These are phyloP conservation scores for Phaethon lepturus DNA, from an alignment of 2,113 vertebrate species.

Conservation along the genomic window DNA sequence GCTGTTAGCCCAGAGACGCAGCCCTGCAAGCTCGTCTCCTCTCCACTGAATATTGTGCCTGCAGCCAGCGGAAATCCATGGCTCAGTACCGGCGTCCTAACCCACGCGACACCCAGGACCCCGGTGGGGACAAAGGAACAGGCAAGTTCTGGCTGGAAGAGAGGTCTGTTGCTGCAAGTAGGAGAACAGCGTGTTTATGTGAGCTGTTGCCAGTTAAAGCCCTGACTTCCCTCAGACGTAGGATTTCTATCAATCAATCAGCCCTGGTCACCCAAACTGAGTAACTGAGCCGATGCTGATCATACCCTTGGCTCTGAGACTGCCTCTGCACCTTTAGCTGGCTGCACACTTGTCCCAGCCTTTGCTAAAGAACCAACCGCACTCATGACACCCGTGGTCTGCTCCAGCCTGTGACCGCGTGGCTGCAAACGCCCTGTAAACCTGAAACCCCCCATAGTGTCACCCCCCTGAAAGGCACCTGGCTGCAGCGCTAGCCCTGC, in stretches of 20 bases:
- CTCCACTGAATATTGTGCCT: rapidly evolving
- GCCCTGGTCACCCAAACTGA: too few relatives aligned
- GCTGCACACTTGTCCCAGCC: not conserved
- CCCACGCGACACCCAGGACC: rapidly evolving
- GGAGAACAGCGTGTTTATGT: not conserved
- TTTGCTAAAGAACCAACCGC: not conserved
- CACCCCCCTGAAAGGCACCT: rapidly evolving
- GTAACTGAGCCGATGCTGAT: not conserved
- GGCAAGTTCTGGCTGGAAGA: not conserved
- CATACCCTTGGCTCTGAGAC: not conserved
- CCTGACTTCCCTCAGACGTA: too few relatives aligned
- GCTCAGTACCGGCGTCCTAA: not conserved
- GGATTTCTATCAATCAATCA: not conserved
- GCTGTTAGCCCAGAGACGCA: rapidly evolving
- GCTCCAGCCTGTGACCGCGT: not conserved
- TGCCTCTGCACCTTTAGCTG: not conserved
- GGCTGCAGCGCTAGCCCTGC: rapidly evolving
- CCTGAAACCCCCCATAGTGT: not conserved
- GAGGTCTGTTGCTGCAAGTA: rapidly evolving
- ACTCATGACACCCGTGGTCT: not conserved
- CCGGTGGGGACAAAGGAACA: rapidly evolving
- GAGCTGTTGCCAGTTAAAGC: not conserved
- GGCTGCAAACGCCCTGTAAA: too few relatives aligned
- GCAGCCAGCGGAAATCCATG: not conserved
- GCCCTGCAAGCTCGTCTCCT: not conserved